phyloP scores from a whole-genome alignment of 2,797 vertebrate genomes.

The Fundulus diaphanus region DNA sequence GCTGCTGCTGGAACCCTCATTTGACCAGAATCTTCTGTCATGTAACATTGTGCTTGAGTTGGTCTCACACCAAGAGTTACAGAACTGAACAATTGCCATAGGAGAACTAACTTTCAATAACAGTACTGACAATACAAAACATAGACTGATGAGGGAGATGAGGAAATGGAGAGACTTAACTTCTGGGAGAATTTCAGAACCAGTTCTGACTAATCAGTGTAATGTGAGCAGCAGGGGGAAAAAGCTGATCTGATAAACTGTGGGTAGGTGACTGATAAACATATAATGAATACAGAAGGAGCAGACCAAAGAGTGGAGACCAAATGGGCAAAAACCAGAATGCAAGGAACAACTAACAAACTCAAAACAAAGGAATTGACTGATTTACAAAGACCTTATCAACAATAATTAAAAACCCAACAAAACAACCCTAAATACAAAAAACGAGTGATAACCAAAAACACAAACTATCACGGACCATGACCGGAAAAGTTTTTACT shows the following conservation, averaged over 20 bases:
- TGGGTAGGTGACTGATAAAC: too few species aligned
- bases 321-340: not conserved
- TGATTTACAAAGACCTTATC: not conserved
- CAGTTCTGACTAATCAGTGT: not conserved
- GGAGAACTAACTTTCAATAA: too few species aligned
- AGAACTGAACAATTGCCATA: not conserved
- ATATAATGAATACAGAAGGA: not conserved
- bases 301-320: not conserved
- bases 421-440: not conserved
- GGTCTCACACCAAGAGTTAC: not conserved
- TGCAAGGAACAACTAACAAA: not conserved
- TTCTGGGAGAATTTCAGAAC: not conserved
- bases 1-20: too few species aligned
- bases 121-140: too few species aligned
- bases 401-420: not conserved
- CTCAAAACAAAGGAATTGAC: not conserved
- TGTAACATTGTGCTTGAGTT: not conserved
- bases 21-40: too few species aligned
- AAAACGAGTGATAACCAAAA: not conserved
- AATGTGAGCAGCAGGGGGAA: not conserved
- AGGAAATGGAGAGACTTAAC: not conserved
- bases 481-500: not conserved
- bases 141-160: too few species aligned
- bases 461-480: not conserved
- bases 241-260: not conserved